These are phyloP conservation scores for Arothron firmamentum DNA, from an alignment of 2,113 vertebrate species.

Conservation along the genomic window DNA sequence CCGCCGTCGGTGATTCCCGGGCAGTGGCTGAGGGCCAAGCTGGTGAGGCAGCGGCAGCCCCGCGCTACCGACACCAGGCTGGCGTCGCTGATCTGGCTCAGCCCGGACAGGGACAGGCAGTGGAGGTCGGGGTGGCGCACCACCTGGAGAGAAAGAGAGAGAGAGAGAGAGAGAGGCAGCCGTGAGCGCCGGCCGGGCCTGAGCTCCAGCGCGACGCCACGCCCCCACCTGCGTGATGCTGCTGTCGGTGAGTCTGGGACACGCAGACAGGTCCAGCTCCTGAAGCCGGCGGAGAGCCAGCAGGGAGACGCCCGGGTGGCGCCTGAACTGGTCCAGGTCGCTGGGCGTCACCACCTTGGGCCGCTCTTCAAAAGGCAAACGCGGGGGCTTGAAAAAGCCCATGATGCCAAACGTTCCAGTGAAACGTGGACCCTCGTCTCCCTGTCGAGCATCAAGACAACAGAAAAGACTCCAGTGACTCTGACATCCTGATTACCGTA, in stretches of 20 bases:
- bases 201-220: too few species aligned
- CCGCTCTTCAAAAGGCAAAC: slow-evolving; percentile 58
- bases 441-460: slow-evolving; percentile 32
- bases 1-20: slow-evolving; percentile 74
- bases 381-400: slow-evolving; percentile 77
- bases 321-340: slow-evolving; percentile 58
- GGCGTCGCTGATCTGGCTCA: slow-evolving; percentile 75
- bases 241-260: slow-evolving; percentile 79
- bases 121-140: slow-evolving; percentile 75
- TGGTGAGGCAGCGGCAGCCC: slow-evolving; percentile 78
- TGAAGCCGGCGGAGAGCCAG: slow-evolving; percentile 67
- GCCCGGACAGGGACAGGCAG: slow-evolving; percentile 75
- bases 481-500: not conserved
- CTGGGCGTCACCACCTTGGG: slow-evolving; percentile 59
- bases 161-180: too few species aligned
- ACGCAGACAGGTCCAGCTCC: slow-evolving; percentile 82
- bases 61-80: slow-evolving; percentile 72
- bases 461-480: fast-evolving
- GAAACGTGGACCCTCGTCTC: slow-evolving; percentile 70
- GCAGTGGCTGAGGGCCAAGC: slow-evolving; percentile 76
- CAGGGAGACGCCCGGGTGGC: slow-evolving; percentile 68
- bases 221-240: slow-evolving; percentile 78
- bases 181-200: too few species aligned
- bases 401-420: slow-evolving; percentile 79
- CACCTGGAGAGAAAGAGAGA: slow-evolving; percentile 51